These are phyloP conservation scores for Delphinapterus leucas DNA, from an alignment of 2,113 vertebrate genomes.

Conservation along the genomic window DNA sequence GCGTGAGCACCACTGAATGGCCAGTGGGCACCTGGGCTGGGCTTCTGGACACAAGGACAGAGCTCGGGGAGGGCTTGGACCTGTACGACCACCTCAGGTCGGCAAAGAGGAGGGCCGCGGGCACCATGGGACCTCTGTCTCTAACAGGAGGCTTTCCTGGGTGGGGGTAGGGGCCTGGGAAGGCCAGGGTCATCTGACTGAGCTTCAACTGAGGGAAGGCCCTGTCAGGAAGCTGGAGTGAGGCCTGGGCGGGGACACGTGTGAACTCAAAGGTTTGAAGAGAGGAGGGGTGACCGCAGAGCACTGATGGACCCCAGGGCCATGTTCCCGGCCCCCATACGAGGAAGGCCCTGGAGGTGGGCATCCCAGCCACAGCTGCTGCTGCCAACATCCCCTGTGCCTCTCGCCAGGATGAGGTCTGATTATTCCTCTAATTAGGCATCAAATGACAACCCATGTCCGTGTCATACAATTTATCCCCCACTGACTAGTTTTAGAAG, in stretches of 20 bases:
- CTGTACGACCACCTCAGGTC: neutral
- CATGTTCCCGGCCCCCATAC: neutral
- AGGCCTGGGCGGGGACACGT: neutral
- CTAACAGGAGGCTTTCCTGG: neutral
- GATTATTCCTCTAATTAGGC: slow-evolving; percentile 59
- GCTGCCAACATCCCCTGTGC: neutral
- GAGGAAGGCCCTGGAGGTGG: neutral
- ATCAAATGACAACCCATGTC: slow-evolving; percentile 45
- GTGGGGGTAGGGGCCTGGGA: neutral
- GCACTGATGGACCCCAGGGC: too few species aligned
- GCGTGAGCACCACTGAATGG: neutral
- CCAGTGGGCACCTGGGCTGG: neutral
- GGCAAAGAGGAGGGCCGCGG: neutral
- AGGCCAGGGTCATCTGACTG: neutral
- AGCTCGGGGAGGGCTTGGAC: neutral
- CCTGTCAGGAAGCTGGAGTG: neutral
- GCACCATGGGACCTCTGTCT: neutral
- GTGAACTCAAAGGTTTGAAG: neutral
- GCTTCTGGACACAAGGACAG: neutral
- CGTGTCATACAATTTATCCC: slow-evolving; percentile 34
- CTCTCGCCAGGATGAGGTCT: neutral
- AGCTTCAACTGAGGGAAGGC: neutral
- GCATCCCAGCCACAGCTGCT: neutral
- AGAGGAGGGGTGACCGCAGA: neutral
- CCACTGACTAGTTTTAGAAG: slow-evolving; percentile 36